Evolutionary conservation across 1,140 invertebrate genomes (phyloP).

Genomic region (Acromyrmex heyeri): DNA sequence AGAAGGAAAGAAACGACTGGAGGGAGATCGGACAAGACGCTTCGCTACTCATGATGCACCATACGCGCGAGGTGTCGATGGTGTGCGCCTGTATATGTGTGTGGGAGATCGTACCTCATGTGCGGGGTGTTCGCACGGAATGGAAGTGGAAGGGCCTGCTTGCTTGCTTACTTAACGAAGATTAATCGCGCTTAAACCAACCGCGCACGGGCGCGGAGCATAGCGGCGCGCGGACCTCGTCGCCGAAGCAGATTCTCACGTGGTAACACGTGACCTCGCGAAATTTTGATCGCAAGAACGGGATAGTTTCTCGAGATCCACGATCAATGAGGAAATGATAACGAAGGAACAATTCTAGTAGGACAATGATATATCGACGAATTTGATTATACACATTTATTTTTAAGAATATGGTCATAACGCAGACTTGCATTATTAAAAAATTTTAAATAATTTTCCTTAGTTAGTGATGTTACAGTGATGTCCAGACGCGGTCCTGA

Average conservation of each 20-base stretch:
- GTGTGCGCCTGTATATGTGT: background rate
- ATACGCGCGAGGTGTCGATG: slow-evolving; percentile 50
- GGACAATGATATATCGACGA: background rate
- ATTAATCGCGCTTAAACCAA: slow-evolving; percentile 84
- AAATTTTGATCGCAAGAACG: slow-evolving; percentile 71
- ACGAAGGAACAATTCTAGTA: background rate
- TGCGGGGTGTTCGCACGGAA: slow-evolving; percentile 64
- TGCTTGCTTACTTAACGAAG: slow-evolving; percentile 81
- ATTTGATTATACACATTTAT: background rate
- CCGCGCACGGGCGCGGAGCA: slow-evolving; percentile 75
- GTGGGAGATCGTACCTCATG: slow-evolving; percentile 13
- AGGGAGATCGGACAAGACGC: slow-evolving; percentile 34
- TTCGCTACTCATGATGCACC: slow-evolving; percentile 52
- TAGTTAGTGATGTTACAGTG: too few species aligned
- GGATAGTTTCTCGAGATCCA: background rate
- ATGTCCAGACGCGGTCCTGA: too few species aligned
- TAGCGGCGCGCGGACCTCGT: slow-evolving; percentile 49
- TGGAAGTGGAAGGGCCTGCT: slow-evolving; percentile 72
- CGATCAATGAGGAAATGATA: background rate
- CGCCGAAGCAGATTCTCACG: slow-evolving; percentile 78
- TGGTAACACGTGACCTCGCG: slow-evolving; percentile 79
- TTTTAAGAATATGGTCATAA: background rate
- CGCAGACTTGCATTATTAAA: background rate
- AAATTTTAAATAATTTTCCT: background rate
- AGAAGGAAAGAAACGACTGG: background rate